phyloP scores from a whole-genome alignment of 2,113 vertebrate species.

The Naja naja region DNA sequence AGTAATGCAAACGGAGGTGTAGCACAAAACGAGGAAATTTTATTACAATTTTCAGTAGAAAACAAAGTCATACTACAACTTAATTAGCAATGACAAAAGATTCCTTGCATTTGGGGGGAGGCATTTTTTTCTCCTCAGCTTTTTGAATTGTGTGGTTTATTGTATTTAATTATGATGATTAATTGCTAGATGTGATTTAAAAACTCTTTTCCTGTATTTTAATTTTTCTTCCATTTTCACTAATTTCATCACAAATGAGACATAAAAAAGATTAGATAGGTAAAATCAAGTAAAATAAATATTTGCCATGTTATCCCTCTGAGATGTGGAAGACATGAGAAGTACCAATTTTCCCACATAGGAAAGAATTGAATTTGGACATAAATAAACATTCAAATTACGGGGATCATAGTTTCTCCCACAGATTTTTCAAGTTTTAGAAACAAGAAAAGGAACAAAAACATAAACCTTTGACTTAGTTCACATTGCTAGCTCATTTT shows the following conservation, averaged over 20 bases:
- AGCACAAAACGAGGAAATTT: neutral
- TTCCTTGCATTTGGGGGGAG: neutral
- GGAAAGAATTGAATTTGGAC: neutral
- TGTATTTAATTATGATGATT: neutral
- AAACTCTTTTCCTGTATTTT: neutral
- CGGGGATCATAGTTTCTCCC: neutral
- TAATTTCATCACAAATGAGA: neutral
- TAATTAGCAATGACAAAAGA: neutral
- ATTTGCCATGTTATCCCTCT: neutral
- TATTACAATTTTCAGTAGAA: neutral
- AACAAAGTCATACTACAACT: neutral
- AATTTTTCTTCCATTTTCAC: neutral
- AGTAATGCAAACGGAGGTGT: neutral
- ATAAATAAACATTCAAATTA: conserved; percentile 2
- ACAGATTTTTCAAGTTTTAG: conserved; percentile 11
- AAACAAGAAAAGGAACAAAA: neutral
- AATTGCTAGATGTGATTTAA: neutral
- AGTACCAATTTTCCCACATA: neutral
- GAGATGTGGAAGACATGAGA: neutral
- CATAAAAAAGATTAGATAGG: neutral
- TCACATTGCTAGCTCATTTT: neutral
- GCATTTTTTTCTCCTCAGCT: neutral
- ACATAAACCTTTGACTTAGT: conserved; percentile 29
- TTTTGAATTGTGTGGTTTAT: neutral
- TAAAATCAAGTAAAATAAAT: neutral